These are phyloP conservation scores for Helarctos malayanus DNA, from an alignment of 2,797 vertebrate genomes.

Conservation along the genomic window DNA sequence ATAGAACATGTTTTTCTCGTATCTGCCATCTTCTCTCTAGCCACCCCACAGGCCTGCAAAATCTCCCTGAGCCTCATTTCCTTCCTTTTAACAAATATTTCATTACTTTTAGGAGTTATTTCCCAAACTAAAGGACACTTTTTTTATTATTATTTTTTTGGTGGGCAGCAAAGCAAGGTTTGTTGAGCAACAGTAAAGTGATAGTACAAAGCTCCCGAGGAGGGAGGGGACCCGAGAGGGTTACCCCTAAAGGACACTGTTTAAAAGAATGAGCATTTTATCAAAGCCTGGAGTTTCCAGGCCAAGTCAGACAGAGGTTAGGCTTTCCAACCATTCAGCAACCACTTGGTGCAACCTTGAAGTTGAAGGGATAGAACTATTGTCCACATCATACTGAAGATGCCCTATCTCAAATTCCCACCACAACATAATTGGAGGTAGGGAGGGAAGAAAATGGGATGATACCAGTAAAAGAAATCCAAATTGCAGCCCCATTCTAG, in stretches of 20 bases:
- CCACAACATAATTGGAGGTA: not conserved
- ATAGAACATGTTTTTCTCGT: not conserved
- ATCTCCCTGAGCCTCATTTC: not conserved
- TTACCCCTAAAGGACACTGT: not conserved
- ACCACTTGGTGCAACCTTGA: not conserved
- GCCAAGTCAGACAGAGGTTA: not conserved
- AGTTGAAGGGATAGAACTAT: not conserved
- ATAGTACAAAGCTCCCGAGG: not conserved
- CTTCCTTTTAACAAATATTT: conserved; percentile 26
- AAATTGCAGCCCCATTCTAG: not conserved
- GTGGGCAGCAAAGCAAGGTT: not conserved
- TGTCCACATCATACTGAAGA: not conserved
- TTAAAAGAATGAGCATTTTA: conserved; percentile 46
- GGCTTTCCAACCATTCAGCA: not conserved
- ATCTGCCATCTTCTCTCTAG: conserved; percentile 15
- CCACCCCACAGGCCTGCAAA: not conserved
- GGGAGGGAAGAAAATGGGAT: not conserved
- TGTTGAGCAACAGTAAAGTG: not conserved
- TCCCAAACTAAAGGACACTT: not conserved
- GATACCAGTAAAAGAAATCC: not conserved
- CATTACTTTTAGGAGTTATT: conserved; percentile 29
- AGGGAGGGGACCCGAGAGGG: not conserved
- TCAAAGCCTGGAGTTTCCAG: not conserved
- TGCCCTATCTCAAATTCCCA: not conserved
- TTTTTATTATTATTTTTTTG: not conserved